Evolutionary conservation across 2,797 vertebrate genomes (phyloP).

Genomic region (Prionace glauca): DNA sequence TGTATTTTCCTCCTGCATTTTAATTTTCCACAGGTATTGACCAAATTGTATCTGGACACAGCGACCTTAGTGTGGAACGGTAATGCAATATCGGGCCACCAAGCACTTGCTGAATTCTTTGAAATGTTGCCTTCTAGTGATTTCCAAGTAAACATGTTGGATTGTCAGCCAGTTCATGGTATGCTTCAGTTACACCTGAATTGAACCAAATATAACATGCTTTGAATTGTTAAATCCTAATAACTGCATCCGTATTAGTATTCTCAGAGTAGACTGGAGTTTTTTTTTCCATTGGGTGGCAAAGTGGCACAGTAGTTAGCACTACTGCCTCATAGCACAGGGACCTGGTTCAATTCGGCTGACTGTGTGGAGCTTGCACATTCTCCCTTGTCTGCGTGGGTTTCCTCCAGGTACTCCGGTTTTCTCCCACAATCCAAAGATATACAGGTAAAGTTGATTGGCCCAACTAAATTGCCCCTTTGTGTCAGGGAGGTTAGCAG

Average conservation of each 20-base stretch:
- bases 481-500: no score
- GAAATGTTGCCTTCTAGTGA: slow-evolving; percentile 92
- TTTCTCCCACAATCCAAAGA: no score
- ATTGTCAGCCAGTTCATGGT: slow-evolving; percentile 94
- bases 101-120: slow-evolving; percentile 82
- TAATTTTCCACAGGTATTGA: slow-evolving; percentile 64
- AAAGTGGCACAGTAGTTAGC: no score
- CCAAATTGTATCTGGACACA: slow-evolving; percentile 85
- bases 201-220: neutral
- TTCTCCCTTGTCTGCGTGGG: no score
- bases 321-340: no score
- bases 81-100: slow-evolving; percentile 79
- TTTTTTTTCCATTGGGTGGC: neutral
- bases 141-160: slow-evolving; percentile 82
- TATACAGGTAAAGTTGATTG: no score
- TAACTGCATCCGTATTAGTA: neutral
- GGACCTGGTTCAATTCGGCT: no score
- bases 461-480: no score
- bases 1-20: neutral
- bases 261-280: neutral
- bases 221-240: neutral
- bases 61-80: slow-evolving; percentile 95
- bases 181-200: slow-evolving; percentile 42
- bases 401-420: no score
- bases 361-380: no score